A percentile compares a stretch with the other conserved stretches of the same genome.
phyloP scores from a whole-genome alignment of 2,113 vertebrate genomes.

The Malaclemys terrapin region DNA sequence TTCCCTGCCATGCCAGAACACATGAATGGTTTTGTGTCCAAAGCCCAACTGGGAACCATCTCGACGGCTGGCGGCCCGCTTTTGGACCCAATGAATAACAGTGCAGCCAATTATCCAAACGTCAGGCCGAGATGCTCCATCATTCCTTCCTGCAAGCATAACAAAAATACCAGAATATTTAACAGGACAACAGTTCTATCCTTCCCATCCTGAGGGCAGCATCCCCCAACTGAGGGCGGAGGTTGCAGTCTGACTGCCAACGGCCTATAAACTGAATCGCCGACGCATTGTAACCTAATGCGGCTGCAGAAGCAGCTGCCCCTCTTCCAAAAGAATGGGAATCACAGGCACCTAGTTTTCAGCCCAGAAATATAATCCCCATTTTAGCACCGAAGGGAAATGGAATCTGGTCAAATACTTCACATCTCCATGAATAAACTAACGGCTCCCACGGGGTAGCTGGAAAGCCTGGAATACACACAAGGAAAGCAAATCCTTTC shows the following conservation, averaged over 20 bases:
- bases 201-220: neutral
- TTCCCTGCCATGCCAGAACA: conserved; percentile 83
- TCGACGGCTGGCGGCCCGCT: conserved; percentile 78
- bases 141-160: conserved; percentile 61
- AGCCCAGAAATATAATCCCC: neutral
- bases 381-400: neutral
- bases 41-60: conserved; percentile 83
- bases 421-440: neutral
- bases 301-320: neutral
- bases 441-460: neutral
- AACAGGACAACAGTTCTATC: neutral
- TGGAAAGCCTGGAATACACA: neutral
- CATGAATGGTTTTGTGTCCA: conserved; percentile 72
- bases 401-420: neutral
- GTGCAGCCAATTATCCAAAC: conserved; percentile 85
- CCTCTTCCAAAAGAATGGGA: neutral
- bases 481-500: neutral
- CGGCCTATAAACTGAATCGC: neutral
- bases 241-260: neutral
- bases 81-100: conserved; percentile 83
- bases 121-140: conserved; percentile 72
- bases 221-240: neutral
- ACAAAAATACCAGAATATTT: conserved; percentile 14
- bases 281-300: too few species aligned
- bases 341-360: neutral